Evolutionary conservation across 1,140 invertebrate genomes (phyloP), one percentile per base, ranked within the genome.

Genomic region (Eueides isabella): DNA sequence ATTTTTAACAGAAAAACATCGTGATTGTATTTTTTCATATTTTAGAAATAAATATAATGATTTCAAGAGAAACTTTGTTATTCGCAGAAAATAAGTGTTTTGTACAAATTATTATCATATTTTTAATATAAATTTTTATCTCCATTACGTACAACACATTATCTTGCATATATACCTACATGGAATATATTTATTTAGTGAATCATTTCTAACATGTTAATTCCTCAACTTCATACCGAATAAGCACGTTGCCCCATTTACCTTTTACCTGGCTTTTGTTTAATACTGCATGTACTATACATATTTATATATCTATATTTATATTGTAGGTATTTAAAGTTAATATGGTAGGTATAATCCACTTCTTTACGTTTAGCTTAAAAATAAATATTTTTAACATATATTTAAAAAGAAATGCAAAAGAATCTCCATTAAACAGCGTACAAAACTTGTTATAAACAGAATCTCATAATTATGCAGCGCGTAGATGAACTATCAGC

Each of bases 401-500:
- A 16, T 38, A 38, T 38, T 4, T 38, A 16, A 1, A 38, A 38
- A 38, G 0, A 16, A 5, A 4, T 38, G 12, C 0, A 38, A 38
- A 5, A 38, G 16, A 14, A 38, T 14, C 35, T 12, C 35, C 35
- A 38, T 38, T 38, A 38, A 38, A 38, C 14, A 38, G 0, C 48
- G 5, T 55, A 26, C 0, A n/a, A 44, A 44, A 44, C n/a, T 44
- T 19, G 19, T 23, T 55, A 55, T 26, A 26, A 55, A 55, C 48
- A 12, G 5, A 55, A 55, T 55, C 48, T 55, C 61, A 69, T 82
- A 89, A 87, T 82, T 89, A 86, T 82, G 82, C 81, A 77, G 78
- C 78, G 76, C 76, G 74, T 80, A 81, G 85, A 87, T 86, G 74
- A 35, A 38, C 71, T 85, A 87, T 89, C 87, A 72, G 66, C 79